Conservation (phyloP, 1,140 invertebrate genomes). For the Muscidifurax raptorellus region DNA sequence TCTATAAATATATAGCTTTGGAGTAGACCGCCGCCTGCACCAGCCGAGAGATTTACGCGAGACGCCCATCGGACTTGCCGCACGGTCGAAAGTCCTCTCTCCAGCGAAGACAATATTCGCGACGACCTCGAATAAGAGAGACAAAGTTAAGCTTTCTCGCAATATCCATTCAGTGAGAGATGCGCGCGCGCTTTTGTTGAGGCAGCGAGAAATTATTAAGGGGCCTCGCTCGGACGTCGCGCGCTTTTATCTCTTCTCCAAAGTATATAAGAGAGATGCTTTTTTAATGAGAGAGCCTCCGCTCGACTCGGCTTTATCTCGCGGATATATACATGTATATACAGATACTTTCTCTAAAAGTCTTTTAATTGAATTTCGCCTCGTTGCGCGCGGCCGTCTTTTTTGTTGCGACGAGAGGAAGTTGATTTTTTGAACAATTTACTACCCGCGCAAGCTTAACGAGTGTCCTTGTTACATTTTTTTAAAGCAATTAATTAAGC, state of each 20-base stretch:
- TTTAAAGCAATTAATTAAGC: no score
- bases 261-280: neutral
- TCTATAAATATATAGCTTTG: neutral
- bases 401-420: neutral
- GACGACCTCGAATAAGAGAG: conserved; percentile 15
- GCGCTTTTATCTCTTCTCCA: neutral
- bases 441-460: neutral
- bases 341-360: conserved; percentile 1
- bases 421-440: neutral
- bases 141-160: neutral
- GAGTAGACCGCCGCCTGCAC: neutral
- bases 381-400: neutral
- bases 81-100: neutral
- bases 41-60: neutral
- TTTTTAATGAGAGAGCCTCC: conserved; percentile 4
- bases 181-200: neutral
- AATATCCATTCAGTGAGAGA: neutral
- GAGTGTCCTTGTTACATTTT: no score
- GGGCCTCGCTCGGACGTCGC: neutral
- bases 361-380: conserved; percentile 12
- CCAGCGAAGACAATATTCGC: neutral
- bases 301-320: neutral
- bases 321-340: no score
- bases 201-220: conserved; percentile 7
- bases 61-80: neutral